Conservation (phyloP, 2,888 invertebrate genomes). For the Sphaeridia pumilis region DNA sequence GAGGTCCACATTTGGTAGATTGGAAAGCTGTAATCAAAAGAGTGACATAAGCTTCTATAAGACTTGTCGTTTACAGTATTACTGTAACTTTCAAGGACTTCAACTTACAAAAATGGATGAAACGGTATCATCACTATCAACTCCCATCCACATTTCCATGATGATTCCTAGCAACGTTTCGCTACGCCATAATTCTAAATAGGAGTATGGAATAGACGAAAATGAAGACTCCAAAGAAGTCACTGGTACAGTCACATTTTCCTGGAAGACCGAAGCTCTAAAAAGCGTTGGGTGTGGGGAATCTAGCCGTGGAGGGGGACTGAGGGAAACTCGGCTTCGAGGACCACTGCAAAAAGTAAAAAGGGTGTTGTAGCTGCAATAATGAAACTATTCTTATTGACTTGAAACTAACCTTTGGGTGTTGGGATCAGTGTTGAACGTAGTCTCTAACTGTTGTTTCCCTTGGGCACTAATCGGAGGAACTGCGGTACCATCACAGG, state of each 20-base stretch:
- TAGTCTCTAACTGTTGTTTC: slow-evolving; percentile 7
- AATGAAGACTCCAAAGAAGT: slow-evolving; percentile 9
- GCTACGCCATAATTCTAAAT: slow-evolving; percentile 63
- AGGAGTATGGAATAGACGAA: slow-evolving; percentile 14
- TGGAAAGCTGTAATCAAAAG: slow-evolving; percentile 15
- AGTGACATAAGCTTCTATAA: no score
- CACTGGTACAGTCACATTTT: slow-evolving; percentile 12
- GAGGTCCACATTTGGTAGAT: slow-evolving; percentile 55
- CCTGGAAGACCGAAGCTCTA: slow-evolving; percentile 28
- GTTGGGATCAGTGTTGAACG: slow-evolving; percentile 12
- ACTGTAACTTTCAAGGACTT: neutral
- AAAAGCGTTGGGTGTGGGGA: slow-evolving; percentile 24
- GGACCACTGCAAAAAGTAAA: no score
- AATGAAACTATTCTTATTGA: no score
- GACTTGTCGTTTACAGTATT: no score
- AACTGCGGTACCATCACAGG: slow-evolving; percentile 58
- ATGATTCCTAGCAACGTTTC: slow-evolving; percentile 72
- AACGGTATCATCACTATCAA: slow-evolving; percentile 34
- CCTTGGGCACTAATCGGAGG: slow-evolving; percentile 45
- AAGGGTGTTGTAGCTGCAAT: no score
- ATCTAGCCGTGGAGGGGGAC: neutral
- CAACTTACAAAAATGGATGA: slow-evolving; percentile 16
- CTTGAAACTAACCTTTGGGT: slow-evolving; percentile 9
- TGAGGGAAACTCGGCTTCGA: no score
- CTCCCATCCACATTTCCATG: slow-evolving; percentile 69